Conservation (phyloP, 2,113 vertebrate genomes). For the Damaliscus lunatus region DNA sequence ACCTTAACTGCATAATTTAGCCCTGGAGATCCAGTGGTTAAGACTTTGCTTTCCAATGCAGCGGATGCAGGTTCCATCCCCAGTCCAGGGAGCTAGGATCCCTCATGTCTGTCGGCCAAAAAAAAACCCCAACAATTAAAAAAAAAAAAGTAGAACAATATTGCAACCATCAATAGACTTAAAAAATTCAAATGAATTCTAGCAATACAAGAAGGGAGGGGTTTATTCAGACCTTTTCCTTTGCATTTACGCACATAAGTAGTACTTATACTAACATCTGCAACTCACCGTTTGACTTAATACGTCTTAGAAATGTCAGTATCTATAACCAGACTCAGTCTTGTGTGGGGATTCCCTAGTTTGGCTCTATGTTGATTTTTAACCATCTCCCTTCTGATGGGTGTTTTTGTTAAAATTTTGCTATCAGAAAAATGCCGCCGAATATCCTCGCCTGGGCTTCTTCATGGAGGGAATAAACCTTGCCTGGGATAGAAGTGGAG, state of each 20-base stretch:
- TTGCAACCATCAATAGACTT: background rate
- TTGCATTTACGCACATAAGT: background rate
- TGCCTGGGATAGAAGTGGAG: background rate
- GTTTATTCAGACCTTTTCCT: background rate
- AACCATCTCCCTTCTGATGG: background rate
- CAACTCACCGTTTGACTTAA: background rate
- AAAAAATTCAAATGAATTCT: background rate
- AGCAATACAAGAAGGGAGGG: background rate
- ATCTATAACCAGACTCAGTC: background rate
- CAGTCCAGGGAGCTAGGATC: background rate
- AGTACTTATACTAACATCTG: background rate
- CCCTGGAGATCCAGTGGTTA: background rate
- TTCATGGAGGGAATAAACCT: too few species aligned
- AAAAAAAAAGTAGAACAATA: background rate
- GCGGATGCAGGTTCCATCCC: background rate
- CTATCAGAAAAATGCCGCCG: background rate
- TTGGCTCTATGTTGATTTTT: background rate
- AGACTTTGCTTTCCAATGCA: background rate
- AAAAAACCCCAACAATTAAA: background rate
- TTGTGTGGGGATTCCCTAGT: background rate
- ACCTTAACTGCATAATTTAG: background rate
- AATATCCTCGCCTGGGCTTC: fast-evolving
- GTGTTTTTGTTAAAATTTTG: background rate
- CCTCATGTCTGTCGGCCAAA: background rate
- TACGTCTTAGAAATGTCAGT: background rate